Evolutionary conservation across 2,888 invertebrate species (phyloP).

Genomic region (Muschampia plurimacula): DNA sequence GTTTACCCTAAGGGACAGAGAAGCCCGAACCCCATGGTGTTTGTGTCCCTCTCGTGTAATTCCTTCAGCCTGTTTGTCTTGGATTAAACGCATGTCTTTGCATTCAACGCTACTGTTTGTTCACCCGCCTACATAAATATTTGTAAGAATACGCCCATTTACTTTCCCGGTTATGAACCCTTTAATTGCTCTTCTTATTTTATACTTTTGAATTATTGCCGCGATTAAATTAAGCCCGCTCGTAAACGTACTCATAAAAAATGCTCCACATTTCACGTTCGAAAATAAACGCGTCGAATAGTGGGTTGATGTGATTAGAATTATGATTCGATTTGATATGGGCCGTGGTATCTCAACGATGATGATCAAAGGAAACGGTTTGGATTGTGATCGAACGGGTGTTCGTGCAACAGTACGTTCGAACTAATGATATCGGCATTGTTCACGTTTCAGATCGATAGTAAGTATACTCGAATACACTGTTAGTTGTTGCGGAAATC

Average conservation of each 20-base stretch:
- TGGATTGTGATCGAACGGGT: slow-evolving; percentile 50
- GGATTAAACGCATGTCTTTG: slow-evolving; percentile 83
- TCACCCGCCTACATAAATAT: slow-evolving; percentile 76
- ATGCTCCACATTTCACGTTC: slow-evolving; percentile 60
- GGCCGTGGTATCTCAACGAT: slow-evolving; percentile 59
- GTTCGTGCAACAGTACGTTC: slow-evolving; percentile 71
- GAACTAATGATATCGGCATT: slow-evolving; percentile 77
- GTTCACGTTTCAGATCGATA: slow-evolving; percentile 79
- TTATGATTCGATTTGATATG: slow-evolving; percentile 65
- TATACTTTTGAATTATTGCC: slow-evolving; percentile 73
- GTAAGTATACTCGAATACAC: slow-evolving; percentile 60
- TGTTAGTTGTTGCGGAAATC: slow-evolving; percentile 50
- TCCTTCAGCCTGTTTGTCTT: slow-evolving; percentile 80
- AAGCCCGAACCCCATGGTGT: slow-evolving; percentile 60
- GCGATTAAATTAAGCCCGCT: slow-evolving; percentile 68
- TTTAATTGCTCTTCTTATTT: slow-evolving; percentile 80
- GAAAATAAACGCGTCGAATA: slow-evolving; percentile 50
- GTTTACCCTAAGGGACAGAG: slow-evolving; percentile 66
- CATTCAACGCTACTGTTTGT: slow-evolving; percentile 82
- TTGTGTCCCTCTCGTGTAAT: slow-evolving; percentile 76
- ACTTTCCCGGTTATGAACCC: slow-evolving; percentile 70
- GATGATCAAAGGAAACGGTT: slow-evolving; percentile 57
- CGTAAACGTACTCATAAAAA: slow-evolving; percentile 69
- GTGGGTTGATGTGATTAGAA: slow-evolving; percentile 43
- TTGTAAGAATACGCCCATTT: slow-evolving; percentile 74